These are phyloP conservation scores for Strix aluco DNA, from an alignment of 2,113 vertebrate genomes.

Conservation along the genomic window DNA sequence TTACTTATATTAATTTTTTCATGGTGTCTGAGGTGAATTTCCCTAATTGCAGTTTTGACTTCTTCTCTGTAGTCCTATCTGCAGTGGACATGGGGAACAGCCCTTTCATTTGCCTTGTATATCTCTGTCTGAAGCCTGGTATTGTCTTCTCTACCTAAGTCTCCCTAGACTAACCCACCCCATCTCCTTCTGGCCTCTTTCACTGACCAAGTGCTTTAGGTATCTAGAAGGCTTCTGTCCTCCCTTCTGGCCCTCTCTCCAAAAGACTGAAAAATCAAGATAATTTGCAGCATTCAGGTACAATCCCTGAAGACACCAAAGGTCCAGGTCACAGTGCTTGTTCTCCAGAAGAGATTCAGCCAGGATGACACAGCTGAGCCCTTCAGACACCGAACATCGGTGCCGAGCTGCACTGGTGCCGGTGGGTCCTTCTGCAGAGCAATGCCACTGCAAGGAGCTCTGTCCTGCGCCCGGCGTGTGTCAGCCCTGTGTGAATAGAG, in stretches of 20 bases:
- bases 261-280: neutral
- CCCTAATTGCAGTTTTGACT: neutral
- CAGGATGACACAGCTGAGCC: neutral
- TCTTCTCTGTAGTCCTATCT: neutral
- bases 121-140: neutral
- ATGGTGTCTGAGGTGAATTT: neutral
- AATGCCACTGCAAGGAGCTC: accelerated
- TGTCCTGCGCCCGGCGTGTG: accelerated
- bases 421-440: neutral
- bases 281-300: neutral
- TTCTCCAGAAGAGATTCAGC: neutral
- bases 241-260: neutral
- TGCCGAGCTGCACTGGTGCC: neutral
- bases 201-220: neutral
- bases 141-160: neutral
- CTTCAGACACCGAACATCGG: neutral
- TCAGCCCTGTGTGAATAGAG: neutral
- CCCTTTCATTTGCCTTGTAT: neutral
- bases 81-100: neutral
- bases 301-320: neutral
- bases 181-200: neutral
- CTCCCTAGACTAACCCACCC: neutral
- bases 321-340: neutral
- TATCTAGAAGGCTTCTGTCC: neutral
- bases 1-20: neutral